Evolutionary conservation across 2,113 vertebrate species (phyloP).

Genomic region (Uria lomvia): DNA sequence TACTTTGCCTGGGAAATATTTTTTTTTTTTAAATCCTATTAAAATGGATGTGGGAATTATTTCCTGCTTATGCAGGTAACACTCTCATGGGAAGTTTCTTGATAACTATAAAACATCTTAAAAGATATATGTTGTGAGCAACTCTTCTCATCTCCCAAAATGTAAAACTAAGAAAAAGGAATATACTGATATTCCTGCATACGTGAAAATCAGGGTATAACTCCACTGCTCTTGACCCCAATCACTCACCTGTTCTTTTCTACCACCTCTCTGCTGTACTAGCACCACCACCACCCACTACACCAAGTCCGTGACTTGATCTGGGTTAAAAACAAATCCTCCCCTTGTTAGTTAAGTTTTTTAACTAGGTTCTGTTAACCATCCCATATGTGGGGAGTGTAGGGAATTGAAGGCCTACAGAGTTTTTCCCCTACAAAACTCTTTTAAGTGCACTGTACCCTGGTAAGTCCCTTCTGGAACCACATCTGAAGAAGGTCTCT

Average conservation of each 20-base stretch:
- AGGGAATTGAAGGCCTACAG: background rate
- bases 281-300: background rate
- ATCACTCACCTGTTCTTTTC: background rate
- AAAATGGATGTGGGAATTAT: background rate
- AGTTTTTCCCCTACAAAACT: background rate
- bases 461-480: background rate
- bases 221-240: background rate
- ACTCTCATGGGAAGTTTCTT: background rate
- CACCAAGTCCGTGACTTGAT: background rate
- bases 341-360: background rate
- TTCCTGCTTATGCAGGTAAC: background rate
- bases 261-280: background rate
- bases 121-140: background rate
- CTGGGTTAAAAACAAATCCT: background rate
- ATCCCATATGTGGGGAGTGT: background rate
- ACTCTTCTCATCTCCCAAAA: background rate
- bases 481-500: background rate
- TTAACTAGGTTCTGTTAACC: background rate
- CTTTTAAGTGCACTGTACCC: background rate
- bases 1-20: background rate
- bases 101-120: background rate
- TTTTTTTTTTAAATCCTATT: background rate
- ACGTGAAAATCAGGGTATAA: fast-evolving
- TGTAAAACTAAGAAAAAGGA: background rate
- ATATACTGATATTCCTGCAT: background rate